These are phyloP conservation scores for Palythoa heliodiscus DNA, from an alignment of 92 coral and sea anemone genomes.

Conservation along the genomic window DNA sequence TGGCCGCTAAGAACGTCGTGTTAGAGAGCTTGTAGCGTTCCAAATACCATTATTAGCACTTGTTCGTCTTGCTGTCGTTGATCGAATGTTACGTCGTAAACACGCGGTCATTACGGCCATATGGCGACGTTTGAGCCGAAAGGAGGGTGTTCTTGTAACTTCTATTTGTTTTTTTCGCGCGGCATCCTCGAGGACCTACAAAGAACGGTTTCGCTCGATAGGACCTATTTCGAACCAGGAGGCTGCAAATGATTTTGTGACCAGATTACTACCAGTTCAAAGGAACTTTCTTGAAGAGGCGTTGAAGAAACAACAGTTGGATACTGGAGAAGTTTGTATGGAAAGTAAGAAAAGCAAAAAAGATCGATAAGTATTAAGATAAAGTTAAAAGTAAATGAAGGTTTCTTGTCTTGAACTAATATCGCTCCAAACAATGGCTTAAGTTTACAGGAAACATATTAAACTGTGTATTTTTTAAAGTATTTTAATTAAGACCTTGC, in stretches of 20 bases:
- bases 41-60: neutral
- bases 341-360: neutral
- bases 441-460: no score
- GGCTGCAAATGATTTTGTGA: neutral
- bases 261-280: neutral
- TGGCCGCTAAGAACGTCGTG: neutral
- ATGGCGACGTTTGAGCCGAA: neutral
- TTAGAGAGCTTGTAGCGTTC: neutral
- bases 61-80: neutral
- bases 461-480: no score
- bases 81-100: slow-evolving; percentile 1
- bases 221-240: neutral
- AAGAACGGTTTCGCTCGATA: neutral
- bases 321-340: neutral
- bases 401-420: no score
- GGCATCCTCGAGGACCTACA: neutral
- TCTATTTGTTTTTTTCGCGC: neutral
- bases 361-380: neutral
- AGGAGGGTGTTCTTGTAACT: neutral
- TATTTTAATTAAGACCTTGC: no score
- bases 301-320: neutral
- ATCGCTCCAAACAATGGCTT: no score
- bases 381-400: neutral
- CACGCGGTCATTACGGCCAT: neutral
- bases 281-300: neutral